Conservation (phyloP, 2,113 vertebrate genomes). For the Boleophthalmus pectinirostris region DNA sequence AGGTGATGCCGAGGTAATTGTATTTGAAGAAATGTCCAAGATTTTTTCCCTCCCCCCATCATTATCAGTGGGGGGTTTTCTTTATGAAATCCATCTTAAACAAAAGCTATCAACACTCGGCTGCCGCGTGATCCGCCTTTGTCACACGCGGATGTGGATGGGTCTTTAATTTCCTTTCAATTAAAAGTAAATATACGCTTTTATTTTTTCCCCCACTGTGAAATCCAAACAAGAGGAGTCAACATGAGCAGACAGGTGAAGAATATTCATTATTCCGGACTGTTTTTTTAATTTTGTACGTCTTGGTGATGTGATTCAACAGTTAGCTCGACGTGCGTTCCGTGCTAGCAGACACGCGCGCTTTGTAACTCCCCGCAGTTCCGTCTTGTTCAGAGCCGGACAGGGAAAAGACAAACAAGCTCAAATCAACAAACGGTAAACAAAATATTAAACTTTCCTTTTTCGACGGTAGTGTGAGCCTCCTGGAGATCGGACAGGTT, state of each 20-base stretch:
- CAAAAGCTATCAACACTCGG: slow-evolving; percentile 82
- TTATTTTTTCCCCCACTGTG: slow-evolving; percentile 80
- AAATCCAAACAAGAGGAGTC: slow-evolving; percentile 83
- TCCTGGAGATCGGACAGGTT: slow-evolving; percentile 62
- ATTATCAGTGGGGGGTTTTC: slow-evolving; percentile 81
- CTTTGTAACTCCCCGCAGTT: slow-evolving; percentile 53
- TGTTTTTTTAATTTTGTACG: slow-evolving; percentile 44
- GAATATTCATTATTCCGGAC: slow-evolving; percentile 81
- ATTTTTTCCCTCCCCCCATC: slow-evolving; percentile 68
- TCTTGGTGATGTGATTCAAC: slow-evolving; percentile 75
- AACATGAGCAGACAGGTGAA: slow-evolving; percentile 82
- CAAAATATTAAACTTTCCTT: slow-evolving; percentile 66
- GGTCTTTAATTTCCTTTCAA: slow-evolving; percentile 87
- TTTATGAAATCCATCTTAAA: slow-evolving; percentile 85
- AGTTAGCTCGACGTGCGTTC: slow-evolving; percentile 64
- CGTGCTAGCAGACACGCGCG: slow-evolving; percentile 64
- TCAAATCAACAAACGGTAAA: slow-evolving; percentile 58
- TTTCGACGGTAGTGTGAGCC: slow-evolving; percentile 66
- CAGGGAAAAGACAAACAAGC: slow-evolving; percentile 59
- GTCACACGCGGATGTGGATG: slow-evolving; percentile 81
- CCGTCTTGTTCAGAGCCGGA: slow-evolving; percentile 67
- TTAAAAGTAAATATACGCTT: slow-evolving; percentile 85
- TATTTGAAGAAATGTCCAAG: slow-evolving; percentile 86
- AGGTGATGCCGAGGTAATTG: slow-evolving; percentile 85
- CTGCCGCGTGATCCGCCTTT: slow-evolving; percentile 78